A percentile compares a stretch with the other conserved stretches of the same genome.
These are phyloP conservation scores for Plebejus melissa DNA, from an alignment of 2,888 invertebrate genomes.

Conservation along the genomic window DNA sequence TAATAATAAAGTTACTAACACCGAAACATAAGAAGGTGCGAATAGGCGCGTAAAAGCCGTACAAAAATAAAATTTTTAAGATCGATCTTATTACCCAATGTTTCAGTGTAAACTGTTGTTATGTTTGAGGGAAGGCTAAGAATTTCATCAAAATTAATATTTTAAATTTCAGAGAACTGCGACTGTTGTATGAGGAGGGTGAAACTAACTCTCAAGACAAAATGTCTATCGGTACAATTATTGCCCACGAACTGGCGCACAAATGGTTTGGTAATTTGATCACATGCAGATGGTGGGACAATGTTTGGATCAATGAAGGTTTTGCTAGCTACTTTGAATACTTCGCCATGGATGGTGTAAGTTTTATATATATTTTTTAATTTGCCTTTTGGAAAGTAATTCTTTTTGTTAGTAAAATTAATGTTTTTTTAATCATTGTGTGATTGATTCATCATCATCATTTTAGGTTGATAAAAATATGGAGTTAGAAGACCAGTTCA, in stretches of 20 bases:
- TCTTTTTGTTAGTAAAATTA: background rate
- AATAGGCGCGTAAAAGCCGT: no score
- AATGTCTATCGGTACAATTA: slow-evolving; percentile 71
- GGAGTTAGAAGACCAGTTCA: slow-evolving; percentile 84
- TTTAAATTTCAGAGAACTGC: slow-evolving; percentile 54
- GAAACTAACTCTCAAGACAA: slow-evolving; percentile 63
- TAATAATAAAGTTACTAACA: no score
- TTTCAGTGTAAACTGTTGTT: no score
- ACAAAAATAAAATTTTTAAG: no score
- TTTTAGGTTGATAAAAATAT: slow-evolving; percentile 56
- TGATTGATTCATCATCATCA: slow-evolving; percentile 20
- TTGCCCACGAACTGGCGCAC: slow-evolving; percentile 82
- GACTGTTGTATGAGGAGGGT: slow-evolving; percentile 62
- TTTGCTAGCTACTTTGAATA: slow-evolving; percentile 86
- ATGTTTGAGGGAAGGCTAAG: no score
- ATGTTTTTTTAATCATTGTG: background rate
- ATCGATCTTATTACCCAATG: no score
- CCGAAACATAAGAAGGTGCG: no score
- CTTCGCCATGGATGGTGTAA: slow-evolving; percentile 71
- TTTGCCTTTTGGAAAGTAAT: background rate
- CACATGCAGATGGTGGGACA: slow-evolving; percentile 85
- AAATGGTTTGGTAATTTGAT: slow-evolving; percentile 90
- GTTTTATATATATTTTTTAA: slow-evolving; percentile 34
- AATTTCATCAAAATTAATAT: background rate
- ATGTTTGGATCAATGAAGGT: slow-evolving; percentile 86